These are phyloP conservation scores for Motacilla tschutschensis DNA, from an alignment of 2,113 vertebrate genomes.

Conservation along the genomic window DNA sequence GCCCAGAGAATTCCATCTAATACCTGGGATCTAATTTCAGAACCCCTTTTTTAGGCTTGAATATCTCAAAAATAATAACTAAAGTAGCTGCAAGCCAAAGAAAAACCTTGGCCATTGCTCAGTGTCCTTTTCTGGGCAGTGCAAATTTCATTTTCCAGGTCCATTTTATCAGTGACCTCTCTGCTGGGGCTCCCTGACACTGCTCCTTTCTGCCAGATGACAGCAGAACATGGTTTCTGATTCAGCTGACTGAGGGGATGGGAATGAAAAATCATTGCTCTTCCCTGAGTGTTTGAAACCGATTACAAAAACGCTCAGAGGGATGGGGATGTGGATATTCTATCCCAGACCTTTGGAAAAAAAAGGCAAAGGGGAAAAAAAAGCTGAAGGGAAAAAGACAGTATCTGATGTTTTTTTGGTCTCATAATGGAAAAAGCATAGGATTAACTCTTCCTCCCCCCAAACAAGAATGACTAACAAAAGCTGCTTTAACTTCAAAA, in stretches of 20 bases:
- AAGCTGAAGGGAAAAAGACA: background rate
- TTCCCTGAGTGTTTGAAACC: background rate
- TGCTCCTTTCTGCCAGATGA: conserved; percentile 2
- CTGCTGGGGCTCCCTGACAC: background rate
- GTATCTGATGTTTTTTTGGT: background rate
- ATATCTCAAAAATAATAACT: background rate
- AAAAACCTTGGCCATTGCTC: background rate
- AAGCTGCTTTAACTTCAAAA: conserved; percentile 8
- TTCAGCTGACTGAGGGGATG: background rate
- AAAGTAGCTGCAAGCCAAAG: background rate
- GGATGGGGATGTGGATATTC: background rate
- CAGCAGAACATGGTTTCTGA: background rate
- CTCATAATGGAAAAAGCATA: background rate
- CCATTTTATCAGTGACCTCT: background rate
- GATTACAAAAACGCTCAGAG: background rate
- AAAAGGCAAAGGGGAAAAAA: background rate
- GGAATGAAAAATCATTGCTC: background rate
- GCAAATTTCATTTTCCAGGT: background rate
- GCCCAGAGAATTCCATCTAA: background rate
- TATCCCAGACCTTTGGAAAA: background rate
- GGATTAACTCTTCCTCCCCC: background rate
- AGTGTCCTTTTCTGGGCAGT: background rate
- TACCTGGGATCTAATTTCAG: background rate
- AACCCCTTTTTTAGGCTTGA: accelerated
- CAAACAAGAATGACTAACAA: background rate